Evolutionary conservation across 2,113 vertebrate genomes (phyloP).

Genomic region (Pleuronectes platessa): DNA sequence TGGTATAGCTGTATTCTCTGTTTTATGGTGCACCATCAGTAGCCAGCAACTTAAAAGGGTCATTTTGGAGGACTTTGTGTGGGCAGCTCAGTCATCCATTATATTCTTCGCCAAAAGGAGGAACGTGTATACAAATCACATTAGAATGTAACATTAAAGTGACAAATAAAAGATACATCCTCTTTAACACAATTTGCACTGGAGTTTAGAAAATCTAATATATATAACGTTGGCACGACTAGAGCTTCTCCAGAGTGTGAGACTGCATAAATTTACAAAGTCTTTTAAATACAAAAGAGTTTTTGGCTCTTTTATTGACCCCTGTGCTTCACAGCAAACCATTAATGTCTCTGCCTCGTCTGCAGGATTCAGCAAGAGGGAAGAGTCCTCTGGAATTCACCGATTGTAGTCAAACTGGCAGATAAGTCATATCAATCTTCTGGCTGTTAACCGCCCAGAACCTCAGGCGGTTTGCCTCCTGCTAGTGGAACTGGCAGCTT

Average conservation of each 20-base stretch:
- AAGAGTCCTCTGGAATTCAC: slow-evolving; percentile 61
- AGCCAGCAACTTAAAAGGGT: slow-evolving; percentile 46
- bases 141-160: slow-evolving; percentile 22
- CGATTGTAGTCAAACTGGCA: slow-evolving; percentile 60
- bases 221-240: background rate
- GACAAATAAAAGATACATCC: slow-evolving; percentile 11
- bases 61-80: slow-evolving; percentile 19
- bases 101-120: slow-evolving; percentile 16
- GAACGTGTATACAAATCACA: slow-evolving; percentile 33
- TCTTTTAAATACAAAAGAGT: slow-evolving; percentile 26
- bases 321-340: slow-evolving; percentile 14
- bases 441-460: slow-evolving; percentile 50
- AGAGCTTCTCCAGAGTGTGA: slow-evolving; percentile 15
- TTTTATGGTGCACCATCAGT: slow-evolving; percentile 51
- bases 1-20: slow-evolving; percentile 45
- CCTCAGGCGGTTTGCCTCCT: slow-evolving; percentile 35
- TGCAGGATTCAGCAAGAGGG: slow-evolving; percentile 21
- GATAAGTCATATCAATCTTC: slow-evolving; percentile 63
- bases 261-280: slow-evolving; percentile 25
- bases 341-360: slow-evolving; percentile 38
- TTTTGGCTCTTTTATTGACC: slow-evolving; percentile 40
- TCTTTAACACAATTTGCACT: slow-evolving; percentile 28
- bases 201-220: slow-evolving; percentile 12
- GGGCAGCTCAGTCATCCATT: slow-evolving; percentile 33
- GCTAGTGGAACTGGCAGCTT: slow-evolving; percentile 11